These are phyloP conservation scores for Patella ulyssiponensis DNA, from an alignment of 2,888 invertebrate genomes.

Conservation along the genomic window DNA sequence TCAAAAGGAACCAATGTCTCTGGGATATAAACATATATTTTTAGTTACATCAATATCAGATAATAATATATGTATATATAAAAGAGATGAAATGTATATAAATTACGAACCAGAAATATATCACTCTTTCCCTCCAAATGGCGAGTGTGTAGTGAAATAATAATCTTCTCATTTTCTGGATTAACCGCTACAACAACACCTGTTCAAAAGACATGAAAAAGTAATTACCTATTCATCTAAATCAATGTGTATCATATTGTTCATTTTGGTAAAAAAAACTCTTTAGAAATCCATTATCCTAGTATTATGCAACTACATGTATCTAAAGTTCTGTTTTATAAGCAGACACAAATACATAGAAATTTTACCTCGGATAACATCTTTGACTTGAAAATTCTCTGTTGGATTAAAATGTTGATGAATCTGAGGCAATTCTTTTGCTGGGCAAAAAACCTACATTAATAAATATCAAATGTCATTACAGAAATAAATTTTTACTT, in stretches of 20 bases:
- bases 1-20: too few species aligned
- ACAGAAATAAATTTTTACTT: too few species aligned
- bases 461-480: neutral
- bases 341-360: too few species aligned
- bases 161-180: slow-evolving; percentile 55
- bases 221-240: neutral
- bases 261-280: too few species aligned
- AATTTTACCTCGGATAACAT: slow-evolving; percentile 65
- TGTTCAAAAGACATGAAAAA: slow-evolving; percentile 34
- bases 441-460: slow-evolving; percentile 66
- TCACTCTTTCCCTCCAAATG: slow-evolving; percentile 35
- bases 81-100: neutral
- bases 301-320: too few species aligned
- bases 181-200: slow-evolving; percentile 59
- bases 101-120: neutral
- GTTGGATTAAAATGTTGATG: slow-evolving; percentile 65
- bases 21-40: too few species aligned
- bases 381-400: slow-evolving; percentile 66
- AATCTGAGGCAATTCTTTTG: slow-evolving; percentile 63
- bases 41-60: too few species aligned
- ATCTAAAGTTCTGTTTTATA: too few species aligned
- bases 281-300: too few species aligned
- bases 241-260: too few species aligned
- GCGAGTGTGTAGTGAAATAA: slow-evolving; percentile 53
- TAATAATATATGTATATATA: neutral